A percentile compares a stretch with the other conserved stretches of the same genome.
phyloP scores from a whole-genome alignment of 2,113 vertebrate species.

The Sus scrofa region DNA sequence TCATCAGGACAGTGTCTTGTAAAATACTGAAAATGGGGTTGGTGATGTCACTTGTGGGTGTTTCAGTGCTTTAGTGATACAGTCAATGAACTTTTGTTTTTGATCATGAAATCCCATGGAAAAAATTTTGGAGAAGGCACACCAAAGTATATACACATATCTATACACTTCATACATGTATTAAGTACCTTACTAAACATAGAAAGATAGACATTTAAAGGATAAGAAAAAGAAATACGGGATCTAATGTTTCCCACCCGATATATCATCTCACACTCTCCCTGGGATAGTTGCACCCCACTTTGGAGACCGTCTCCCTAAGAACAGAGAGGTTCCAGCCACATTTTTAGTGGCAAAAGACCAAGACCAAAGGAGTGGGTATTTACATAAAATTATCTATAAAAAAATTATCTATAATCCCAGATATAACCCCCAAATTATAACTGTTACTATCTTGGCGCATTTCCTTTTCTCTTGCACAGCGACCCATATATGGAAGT shows the following conservation, averaged over 20 bases:
- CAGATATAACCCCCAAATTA: not conserved
- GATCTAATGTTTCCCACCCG: not conserved
- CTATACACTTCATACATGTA: not conserved
- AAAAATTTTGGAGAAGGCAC: not conserved
- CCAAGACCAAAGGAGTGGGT: not conserved
- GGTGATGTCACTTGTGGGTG: not conserved
- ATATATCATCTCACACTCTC: not conserved
- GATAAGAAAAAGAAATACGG: not conserved
- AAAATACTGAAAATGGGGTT: not conserved
- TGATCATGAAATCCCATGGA: not conserved
- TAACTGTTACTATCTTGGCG: conserved; percentile 42
- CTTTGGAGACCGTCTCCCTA: not conserved
- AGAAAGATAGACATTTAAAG: not conserved
- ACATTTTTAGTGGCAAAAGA: not conserved
- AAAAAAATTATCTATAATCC: conserved; percentile 56
- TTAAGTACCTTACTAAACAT: not conserved
- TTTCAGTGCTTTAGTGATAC: not conserved
- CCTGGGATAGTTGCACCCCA: not conserved
- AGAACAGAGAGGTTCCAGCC: not conserved
- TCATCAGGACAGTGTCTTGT: not conserved
- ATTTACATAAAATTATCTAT: conserved; percentile 45
- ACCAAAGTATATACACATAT: not conserved
- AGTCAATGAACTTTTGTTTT: not conserved
- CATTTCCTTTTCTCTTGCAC: not conserved
- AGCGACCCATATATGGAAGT: not conserved